These are phyloP conservation scores for Peromyscus nudipes DNA, from an alignment of 2,797 vertebrate species.

Conservation along the genomic window DNA sequence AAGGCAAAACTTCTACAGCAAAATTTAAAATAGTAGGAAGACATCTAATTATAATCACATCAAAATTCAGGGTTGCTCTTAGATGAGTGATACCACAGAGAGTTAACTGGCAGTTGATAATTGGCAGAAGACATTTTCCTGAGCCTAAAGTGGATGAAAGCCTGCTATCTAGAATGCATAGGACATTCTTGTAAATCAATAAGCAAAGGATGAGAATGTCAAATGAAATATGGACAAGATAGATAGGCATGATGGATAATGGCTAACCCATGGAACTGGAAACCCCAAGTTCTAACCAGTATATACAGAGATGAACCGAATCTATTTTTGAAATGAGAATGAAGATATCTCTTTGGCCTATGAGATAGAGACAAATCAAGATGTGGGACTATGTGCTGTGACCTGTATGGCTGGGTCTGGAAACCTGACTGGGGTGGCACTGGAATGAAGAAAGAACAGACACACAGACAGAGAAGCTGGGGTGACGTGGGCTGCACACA, in stretches of 20 bases:
- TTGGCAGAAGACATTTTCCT: not conserved
- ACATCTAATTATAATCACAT: not conserved
- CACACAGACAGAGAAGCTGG: not conserved
- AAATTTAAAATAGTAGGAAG: not conserved
- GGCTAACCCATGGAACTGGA: not conserved
- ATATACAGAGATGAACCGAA: not conserved
- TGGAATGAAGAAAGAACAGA: not conserved
- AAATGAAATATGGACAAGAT: not conserved
- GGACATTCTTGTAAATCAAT: conserved; percentile 36
- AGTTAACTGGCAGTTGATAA: not conserved
- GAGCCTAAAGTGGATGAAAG: conserved; percentile 3
- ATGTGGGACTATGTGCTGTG: not conserved
- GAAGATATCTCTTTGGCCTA: not conserved
- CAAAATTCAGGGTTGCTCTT: not conserved
- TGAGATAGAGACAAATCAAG: not conserved
- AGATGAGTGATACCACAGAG: not conserved
- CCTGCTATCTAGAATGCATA: not conserved
- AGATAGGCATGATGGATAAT: not conserved
- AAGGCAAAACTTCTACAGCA: not conserved
- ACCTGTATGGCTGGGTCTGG: too few relatives aligned
- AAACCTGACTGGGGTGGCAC: not conserved
- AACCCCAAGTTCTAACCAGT: not conserved
- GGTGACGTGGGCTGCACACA: too few relatives aligned
- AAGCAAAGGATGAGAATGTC: not conserved
- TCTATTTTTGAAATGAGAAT: not conserved